These are phyloP conservation scores for Acleris cristana DNA, from an alignment of 2,888 invertebrate species.

Conservation along the genomic window DNA sequence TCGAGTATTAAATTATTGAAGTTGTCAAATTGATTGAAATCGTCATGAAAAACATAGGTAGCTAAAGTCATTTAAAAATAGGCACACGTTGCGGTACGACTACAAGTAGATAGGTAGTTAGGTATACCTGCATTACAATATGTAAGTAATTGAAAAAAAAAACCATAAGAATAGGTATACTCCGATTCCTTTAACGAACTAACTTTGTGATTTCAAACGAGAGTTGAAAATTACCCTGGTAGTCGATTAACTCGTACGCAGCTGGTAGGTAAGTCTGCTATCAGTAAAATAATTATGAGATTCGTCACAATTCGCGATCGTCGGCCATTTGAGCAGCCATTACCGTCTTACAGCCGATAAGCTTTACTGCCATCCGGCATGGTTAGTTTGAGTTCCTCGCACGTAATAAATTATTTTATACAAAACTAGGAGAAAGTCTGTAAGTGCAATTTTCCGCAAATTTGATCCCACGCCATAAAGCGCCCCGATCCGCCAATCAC, in stretches of 20 bases:
- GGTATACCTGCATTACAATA: too few relatives aligned
- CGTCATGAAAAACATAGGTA: too few relatives aligned
- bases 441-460: conserved; percentile 81
- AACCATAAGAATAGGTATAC: too few relatives aligned
- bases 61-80: too few relatives aligned
- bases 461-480: conserved; percentile 75
- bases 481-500: conserved; percentile 41
- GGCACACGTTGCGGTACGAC: too few relatives aligned
- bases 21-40: too few relatives aligned
- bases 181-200: too few relatives aligned
- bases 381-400: conserved; percentile 79
- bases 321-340: conserved; percentile 71
- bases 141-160: too few relatives aligned
- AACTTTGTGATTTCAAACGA: too few relatives aligned
- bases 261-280: conserved; percentile 13
- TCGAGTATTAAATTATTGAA: too few relatives aligned
- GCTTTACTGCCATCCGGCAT: conserved; percentile 74
- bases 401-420: conserved; percentile 80
- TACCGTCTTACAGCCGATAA: conserved; percentile 74
- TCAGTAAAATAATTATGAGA: conserved; percentile 66
- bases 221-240: neutral
- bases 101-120: too few relatives aligned
- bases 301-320: conserved; percentile 71
- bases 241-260: conserved; percentile 18
- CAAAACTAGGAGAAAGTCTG: conserved; percentile 65